Evolutionary conservation across 2,888 invertebrate genomes (phyloP).

Genomic region (Danaus chrysippus): DNA sequence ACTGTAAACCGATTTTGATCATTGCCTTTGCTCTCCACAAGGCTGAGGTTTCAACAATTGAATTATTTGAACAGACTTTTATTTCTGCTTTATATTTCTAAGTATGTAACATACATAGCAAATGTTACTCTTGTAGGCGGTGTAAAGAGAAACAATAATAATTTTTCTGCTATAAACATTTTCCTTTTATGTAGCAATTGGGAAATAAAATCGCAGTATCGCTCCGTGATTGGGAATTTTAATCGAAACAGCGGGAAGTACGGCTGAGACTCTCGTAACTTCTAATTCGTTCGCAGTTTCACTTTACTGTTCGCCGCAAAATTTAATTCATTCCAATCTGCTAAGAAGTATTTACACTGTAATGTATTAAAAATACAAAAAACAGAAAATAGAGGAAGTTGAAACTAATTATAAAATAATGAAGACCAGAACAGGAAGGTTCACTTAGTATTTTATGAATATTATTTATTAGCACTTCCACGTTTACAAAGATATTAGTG

Average conservation of each 20-base stretch:
- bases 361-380: not conserved
- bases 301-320: not conserved
- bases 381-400: not conserved
- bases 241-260: not conserved
- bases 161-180: not conserved
- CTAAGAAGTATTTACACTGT: not conserved
- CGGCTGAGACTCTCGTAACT: not conserved
- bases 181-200: not conserved
- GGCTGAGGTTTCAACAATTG: too few relatives aligned
- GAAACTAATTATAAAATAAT: too few relatives aligned
- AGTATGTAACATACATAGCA: not conserved
- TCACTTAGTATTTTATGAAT: too few relatives aligned
- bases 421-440: too few relatives aligned
- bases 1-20: too few relatives aligned
- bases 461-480: too few relatives aligned
- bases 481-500: too few relatives aligned
- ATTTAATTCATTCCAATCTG: not conserved
- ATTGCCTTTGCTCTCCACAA: too few relatives aligned
- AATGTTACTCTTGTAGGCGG: not conserved
- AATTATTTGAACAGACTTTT: not conserved
- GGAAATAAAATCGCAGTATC: constrained; percentile 2
- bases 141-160: not conserved
- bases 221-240: not conserved
- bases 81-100: not conserved
- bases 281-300: not conserved